These are phyloP conservation scores for Melangyna quadrimaculata DNA, from an alignment of 2,888 invertebrate genomes.

Conservation along the genomic window DNA sequence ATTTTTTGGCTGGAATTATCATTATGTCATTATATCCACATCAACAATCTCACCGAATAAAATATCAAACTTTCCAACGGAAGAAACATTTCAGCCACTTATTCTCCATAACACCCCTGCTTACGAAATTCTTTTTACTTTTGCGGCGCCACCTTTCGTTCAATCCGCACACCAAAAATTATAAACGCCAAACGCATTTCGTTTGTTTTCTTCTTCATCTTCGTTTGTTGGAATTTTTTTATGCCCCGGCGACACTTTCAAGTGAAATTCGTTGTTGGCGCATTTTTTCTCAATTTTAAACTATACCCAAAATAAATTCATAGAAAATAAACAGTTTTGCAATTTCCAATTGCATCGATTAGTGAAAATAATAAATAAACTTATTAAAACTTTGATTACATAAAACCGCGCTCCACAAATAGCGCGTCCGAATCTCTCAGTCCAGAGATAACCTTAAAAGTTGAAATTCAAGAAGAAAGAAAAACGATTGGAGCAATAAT, in stretches of 20 bases:
- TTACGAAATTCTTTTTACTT: background rate
- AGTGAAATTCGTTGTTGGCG: slow-evolving; percentile 66
- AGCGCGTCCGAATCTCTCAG: slow-evolving; percentile 35
- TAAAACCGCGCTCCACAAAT: slow-evolving; percentile 33
- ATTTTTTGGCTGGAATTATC: too few relatives aligned
- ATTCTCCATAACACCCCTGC: background rate
- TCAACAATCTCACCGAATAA: too few relatives aligned
- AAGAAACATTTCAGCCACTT: too few relatives aligned
- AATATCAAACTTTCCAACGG: too few relatives aligned
- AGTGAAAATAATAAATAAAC: slow-evolving; percentile 12
- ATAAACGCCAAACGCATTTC: slow-evolving; percentile 71
- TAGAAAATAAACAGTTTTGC: background rate
- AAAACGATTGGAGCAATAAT: slow-evolving; percentile 31
- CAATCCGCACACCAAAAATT: slow-evolving; percentile 1
- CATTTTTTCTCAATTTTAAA: slow-evolving; percentile 54
- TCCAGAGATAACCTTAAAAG: slow-evolving; percentile 64
- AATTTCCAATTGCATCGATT: background rate
- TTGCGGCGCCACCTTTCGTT: background rate
- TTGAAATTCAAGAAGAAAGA: slow-evolving; percentile 16
- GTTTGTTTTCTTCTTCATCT: slow-evolving; percentile 69
- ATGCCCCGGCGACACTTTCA: slow-evolving; percentile 67
- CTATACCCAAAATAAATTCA: background rate
- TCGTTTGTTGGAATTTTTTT: slow-evolving; percentile 70
- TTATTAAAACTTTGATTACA: slow-evolving; percentile 41
- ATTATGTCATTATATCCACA: too few relatives aligned